These are phyloP conservation scores for Pelochelys cantorii DNA, from an alignment of 2,797 vertebrate species.

Conservation along the genomic window DNA sequence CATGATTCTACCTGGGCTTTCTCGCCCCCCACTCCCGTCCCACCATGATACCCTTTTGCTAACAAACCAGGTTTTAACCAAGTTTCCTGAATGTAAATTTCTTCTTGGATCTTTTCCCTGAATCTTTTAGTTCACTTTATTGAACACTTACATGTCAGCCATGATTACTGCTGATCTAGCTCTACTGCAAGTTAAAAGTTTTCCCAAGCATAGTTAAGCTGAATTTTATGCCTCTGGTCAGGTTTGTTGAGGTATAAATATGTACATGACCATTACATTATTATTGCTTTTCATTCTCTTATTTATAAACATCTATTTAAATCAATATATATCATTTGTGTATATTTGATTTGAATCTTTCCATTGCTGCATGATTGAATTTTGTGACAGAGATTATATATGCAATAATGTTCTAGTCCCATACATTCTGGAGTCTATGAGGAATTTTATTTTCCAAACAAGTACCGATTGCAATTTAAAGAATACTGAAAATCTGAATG, in stretches of 20 bases:
- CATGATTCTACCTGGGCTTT: background rate
- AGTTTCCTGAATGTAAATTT: slow-evolving; percentile 9
- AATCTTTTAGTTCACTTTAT: background rate
- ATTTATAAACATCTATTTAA: slow-evolving; percentile 55
- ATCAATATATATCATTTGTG: slow-evolving; percentile 41
- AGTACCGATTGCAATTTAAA: slow-evolving; percentile 72
- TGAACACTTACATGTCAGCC: slow-evolving; percentile 1
- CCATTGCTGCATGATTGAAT: slow-evolving; percentile 11
- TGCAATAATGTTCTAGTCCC: slow-evolving; percentile 24
- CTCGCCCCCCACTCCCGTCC: background rate
- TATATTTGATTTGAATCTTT: slow-evolving; percentile 24
- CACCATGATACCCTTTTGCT: background rate
- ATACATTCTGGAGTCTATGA: slow-evolving; percentile 65
- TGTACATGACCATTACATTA: slow-evolving; percentile 13
- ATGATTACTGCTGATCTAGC: slow-evolving; percentile 14
- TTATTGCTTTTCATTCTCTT: slow-evolving; percentile 24
- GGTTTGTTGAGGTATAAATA: background rate
- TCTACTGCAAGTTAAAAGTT: slow-evolving; percentile 34
- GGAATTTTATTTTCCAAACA: slow-evolving; percentile 74
- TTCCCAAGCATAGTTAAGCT: background rate
- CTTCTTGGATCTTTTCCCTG: slow-evolving; percentile 17
- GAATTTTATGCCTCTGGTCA: slow-evolving; percentile 31
- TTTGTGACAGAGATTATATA: slow-evolving; percentile 23
- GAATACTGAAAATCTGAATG: slow-evolving; percentile 60
- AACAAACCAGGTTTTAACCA: background rate